A percentile compares a stretch with the other conserved stretches of the same genome.
Conservation (phyloP, 2,888 invertebrate genomes). For the Tromatobia lineatoria region DNA sequence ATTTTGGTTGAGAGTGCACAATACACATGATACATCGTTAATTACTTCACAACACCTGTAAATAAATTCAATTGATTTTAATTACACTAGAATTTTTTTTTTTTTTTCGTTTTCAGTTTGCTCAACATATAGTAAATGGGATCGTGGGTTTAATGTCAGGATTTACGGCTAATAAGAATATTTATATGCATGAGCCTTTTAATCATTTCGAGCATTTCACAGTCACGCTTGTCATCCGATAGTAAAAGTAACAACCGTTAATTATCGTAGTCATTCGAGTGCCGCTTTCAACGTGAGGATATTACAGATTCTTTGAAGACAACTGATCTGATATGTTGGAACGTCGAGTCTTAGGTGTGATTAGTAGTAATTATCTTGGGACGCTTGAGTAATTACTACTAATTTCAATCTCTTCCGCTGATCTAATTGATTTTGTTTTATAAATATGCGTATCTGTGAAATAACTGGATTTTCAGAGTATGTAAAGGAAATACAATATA, state of each 20-base stretch:
- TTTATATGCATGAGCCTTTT: slow-evolving; percentile 23
- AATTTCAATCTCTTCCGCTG: slow-evolving; percentile 46
- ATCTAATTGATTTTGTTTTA: slow-evolving; percentile 61
- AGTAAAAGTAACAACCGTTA: slow-evolving; percentile 44
- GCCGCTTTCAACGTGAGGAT: slow-evolving; percentile 4
- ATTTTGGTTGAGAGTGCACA: background rate
- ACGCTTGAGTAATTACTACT: slow-evolving; percentile 42
- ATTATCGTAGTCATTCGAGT: slow-evolving; percentile 48
- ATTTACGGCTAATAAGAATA: slow-evolving; percentile 1
- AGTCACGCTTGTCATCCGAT: slow-evolving; percentile 23
- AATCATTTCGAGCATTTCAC: background rate
- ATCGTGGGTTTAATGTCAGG: slow-evolving; percentile 21
- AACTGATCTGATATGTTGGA: background rate
- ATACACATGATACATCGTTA: background rate
- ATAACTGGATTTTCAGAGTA: slow-evolving; percentile 44
- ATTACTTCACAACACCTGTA: background rate
- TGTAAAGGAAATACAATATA: background rate
- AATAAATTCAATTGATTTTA: slow-evolving; percentile 1
- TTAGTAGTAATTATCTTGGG: slow-evolving; percentile 50
- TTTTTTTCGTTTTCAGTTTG: background rate
- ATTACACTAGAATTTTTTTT: slow-evolving; percentile 1
- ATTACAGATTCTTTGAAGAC: slow-evolving; percentile 16
- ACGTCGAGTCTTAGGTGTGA: slow-evolving; percentile 18
- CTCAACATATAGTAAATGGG: slow-evolving; percentile 10
- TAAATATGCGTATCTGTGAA: slow-evolving; percentile 5